Conservation (phyloP, 2,797 vertebrate genomes). For the Muraenolepis orangiensis region DNA sequence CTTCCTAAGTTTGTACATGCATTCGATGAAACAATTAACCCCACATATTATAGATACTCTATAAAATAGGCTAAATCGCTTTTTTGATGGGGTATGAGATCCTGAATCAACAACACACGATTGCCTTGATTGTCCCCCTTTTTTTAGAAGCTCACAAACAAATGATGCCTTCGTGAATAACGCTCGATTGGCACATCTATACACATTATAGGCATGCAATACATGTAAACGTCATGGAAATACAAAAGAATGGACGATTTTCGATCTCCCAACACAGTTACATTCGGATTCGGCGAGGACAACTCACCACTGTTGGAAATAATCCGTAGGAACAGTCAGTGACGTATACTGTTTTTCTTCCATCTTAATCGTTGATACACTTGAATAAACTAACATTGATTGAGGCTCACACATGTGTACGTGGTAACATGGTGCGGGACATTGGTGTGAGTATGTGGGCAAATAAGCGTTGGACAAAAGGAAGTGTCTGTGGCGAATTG, state of each 20-base stretch:
- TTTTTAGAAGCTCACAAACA: neutral
- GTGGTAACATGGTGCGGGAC: neutral
- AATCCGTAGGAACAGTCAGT: slow-evolving; percentile 73
- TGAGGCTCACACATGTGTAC: slow-evolving; percentile 29
- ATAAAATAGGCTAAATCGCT: neutral
- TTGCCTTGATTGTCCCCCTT: neutral
- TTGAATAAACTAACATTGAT: slow-evolving; percentile 61
- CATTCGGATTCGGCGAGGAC: slow-evolving; percentile 16
- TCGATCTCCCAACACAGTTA: slow-evolving; percentile 43
- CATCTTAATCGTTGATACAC: slow-evolving; percentile 73
- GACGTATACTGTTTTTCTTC: slow-evolving; percentile 74
- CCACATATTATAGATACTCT: neutral
- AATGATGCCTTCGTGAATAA: neutral
- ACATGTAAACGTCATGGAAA: slow-evolving; percentile 39
- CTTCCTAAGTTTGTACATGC: neutral
- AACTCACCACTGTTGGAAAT: slow-evolving; percentile 80
- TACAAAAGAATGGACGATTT: slow-evolving; percentile 32
- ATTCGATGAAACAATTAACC: neutral
- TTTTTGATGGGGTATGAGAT: neutral
- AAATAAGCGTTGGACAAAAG: slow-evolving; percentile 14
- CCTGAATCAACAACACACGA: neutral
- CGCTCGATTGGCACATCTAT: neutral
- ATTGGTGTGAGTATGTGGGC: slow-evolving; percentile 18
- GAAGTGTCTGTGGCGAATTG: slow-evolving; percentile 18
- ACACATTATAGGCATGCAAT: slow-evolving; percentile 49